A percentile compares a stretch with the other conserved stretches of the same genome.
Conservation (phyloP, 2,113 vertebrate genomes). For the Ophiodon elongatus region DNA sequence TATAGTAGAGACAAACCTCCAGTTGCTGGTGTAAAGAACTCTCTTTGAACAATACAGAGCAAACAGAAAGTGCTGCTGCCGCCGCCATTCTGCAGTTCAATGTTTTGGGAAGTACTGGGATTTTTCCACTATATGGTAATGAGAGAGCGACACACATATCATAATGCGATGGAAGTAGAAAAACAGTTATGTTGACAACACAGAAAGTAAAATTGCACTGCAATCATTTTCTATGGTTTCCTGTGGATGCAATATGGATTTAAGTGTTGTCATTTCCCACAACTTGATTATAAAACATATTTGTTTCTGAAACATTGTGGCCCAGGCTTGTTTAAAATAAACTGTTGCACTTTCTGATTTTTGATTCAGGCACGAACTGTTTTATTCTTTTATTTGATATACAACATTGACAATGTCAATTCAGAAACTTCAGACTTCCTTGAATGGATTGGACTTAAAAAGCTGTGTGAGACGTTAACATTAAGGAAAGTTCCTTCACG, state of each 20-base stretch:
- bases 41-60: constrained; percentile 40
- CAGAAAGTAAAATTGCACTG: background rate
- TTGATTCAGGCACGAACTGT: background rate
- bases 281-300: background rate
- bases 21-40: constrained; percentile 54
- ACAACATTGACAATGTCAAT: background rate
- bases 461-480: background rate
- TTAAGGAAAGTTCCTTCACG: background rate
- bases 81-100: constrained; percentile 10
- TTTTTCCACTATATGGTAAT: background rate
- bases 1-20: constrained; percentile 48
- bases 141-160: background rate
- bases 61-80: constrained; percentile 28
- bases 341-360: background rate
- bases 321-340: background rate
- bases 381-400: background rate
- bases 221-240: background rate
- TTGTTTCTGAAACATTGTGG: background rate
- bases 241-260: background rate
- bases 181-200: background rate
- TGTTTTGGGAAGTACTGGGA: constrained; percentile 9
- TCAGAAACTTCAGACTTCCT: background rate
- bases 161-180: background rate
- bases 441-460: background rate
- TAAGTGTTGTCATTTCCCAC: background rate